Conservation (phyloP, 2,797 vertebrate species). For the Prunella strophiata region DNA sequence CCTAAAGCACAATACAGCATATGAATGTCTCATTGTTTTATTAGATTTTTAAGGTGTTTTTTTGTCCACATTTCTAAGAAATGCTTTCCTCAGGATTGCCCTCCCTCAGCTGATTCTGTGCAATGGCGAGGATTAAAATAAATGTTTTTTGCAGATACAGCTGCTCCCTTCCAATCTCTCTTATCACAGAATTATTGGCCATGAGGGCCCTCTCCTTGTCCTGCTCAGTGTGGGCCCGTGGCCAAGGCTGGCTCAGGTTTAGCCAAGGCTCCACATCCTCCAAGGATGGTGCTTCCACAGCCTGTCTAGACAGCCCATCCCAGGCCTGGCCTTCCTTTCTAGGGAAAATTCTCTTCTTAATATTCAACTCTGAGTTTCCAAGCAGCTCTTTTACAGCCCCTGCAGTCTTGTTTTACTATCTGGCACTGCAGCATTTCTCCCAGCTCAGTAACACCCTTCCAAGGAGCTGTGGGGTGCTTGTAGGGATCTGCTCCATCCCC, state of each 20-base stretch:
- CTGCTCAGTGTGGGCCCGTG: not conserved
- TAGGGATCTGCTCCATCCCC: not conserved
- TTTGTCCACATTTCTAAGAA: not conserved
- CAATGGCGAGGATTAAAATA: not conserved
- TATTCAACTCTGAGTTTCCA: not conserved
- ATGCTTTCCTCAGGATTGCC: not conserved
- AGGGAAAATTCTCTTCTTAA: not conserved
- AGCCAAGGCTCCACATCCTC: constrained; percentile 13
- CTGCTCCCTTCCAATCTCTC: constrained; percentile 17
- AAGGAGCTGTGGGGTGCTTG: not conserved
- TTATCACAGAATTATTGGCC: constrained; percentile 43
- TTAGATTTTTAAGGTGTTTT: not conserved
- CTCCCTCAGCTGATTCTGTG: not conserved
- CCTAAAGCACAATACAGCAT: not conserved
- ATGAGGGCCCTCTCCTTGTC: not conserved
- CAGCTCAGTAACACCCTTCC: not conserved
- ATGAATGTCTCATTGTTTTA: not conserved
- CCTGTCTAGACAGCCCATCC: constrained; percentile 46
- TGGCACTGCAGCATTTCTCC: not conserved
- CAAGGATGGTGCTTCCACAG: constrained; percentile 24
- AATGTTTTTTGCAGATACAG: constrained; percentile 25
- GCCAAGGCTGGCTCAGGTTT: constrained; percentile 13
- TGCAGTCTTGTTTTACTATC: not conserved
- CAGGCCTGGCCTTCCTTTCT: constrained; percentile 25
- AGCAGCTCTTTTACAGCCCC: not conserved